Base-by-base conservation (phyloP, 2,113 vertebrate species). In the Rutilus rutilus region DNA sequence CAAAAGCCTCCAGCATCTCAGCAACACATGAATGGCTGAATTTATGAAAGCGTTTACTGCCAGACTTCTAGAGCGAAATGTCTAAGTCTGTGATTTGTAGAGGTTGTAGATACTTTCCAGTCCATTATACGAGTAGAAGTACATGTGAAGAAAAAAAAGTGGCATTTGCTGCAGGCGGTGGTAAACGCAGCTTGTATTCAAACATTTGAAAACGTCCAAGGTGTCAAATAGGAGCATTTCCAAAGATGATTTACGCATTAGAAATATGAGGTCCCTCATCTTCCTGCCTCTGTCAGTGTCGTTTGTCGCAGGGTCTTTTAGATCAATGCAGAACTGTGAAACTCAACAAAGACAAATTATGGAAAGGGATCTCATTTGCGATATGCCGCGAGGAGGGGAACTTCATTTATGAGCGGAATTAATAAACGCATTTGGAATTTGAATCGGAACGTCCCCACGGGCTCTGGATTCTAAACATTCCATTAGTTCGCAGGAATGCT, bases 311-410 rank as follows among this genome's bases (percentile, higher is more conserved):
- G 47, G 59, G 45, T 52, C 85, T 81, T 81, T 57, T 47, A 82
- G 82, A 87, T 87, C 88, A 54, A 82, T 87, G 85, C n/a, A 52
- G 78, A 75, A 74, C 85, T 65, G 62, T 75, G 77, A 73, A 87
- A 50, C 60, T 78, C 79, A 87, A 85, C 82, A 87, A 86, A 87
- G 88, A 89, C 85, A 89, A 84, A 89, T 89, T 89, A 89, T 87
- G 85, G 84, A 89, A 87, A 89, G 86, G 86, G 88, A 89, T 89
- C 88, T 86, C 84, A 87, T 87, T 89, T 87, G 85, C 47, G 83
- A 76, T 30, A 76, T 4, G 83, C 86, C 74, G 71, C 54, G 4
- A 86, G 88, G 83, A 89, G 73, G 73, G 84, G 83, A 82, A 89
- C 78, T 85, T 86, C 78, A 78, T 83, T 87, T 87, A 87, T 89